Percentiles rank a stretch among this genome's conserved stretches.
phyloP scores from a whole-genome alignment of 2,113 vertebrate genomes.

The Climacteris rufus region DNA sequence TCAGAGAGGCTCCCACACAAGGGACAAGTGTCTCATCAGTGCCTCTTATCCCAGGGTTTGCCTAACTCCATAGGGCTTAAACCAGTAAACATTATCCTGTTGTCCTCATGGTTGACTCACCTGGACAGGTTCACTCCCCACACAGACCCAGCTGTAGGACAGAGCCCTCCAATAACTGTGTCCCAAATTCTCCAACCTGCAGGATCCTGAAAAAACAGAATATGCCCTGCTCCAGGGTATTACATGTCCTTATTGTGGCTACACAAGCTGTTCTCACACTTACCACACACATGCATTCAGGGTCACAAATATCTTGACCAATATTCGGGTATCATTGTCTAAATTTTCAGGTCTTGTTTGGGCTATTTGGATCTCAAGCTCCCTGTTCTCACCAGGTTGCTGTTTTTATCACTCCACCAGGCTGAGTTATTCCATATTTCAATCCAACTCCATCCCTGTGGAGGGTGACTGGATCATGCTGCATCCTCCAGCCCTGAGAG shows the following conservation, averaged over 20 bases:
- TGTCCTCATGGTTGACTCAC: accelerated
- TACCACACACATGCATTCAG: accelerated
- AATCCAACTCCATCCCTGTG: accelerated
- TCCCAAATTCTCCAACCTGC: not conserved
- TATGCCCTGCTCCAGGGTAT: not conserved
- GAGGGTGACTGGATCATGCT: not conserved
- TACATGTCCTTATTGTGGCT: accelerated
- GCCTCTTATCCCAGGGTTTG: not conserved
- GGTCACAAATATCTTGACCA: not conserved
- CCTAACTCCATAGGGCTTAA: accelerated
- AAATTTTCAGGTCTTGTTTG: not conserved
- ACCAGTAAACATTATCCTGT: not conserved
- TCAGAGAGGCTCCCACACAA: not conserved
- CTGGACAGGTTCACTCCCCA: not conserved
- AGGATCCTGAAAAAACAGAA: not conserved
- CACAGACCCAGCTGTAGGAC: not conserved
- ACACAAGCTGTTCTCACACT: not conserved
- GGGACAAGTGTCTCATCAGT: not conserved
- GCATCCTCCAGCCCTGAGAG: not conserved
- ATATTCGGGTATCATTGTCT: not conserved
- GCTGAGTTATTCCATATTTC: not conserved
- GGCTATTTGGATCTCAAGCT: not conserved
- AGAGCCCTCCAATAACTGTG: not conserved
- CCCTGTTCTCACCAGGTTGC: not conserved
- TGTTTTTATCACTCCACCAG: not conserved